Evolutionary conservation across 2,888 invertebrate genomes (phyloP).

Genomic region (Argynnis bischoffii): DNA sequence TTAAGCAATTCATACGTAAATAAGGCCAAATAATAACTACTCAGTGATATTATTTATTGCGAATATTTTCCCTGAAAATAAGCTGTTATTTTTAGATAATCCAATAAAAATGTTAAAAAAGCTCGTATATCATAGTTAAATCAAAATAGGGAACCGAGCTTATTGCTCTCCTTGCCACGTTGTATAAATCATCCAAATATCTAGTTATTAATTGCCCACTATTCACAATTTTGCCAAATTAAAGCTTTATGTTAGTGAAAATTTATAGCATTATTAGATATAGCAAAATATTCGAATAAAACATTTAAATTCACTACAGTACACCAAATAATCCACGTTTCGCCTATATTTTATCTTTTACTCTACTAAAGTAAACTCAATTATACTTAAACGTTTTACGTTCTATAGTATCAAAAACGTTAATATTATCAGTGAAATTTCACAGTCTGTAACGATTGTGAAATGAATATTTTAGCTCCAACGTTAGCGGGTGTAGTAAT

Average conservation of each 20-base stretch:
- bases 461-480: too few species aligned
- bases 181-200: too few species aligned
- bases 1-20: too few species aligned
- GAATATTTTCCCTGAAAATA: too few species aligned
- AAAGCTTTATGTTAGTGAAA: constrained; percentile 17
- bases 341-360: constrained; percentile 33
- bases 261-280: constrained; percentile 17
- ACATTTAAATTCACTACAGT: constrained; percentile 29
- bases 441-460: too few species aligned
- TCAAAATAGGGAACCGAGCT: background rate
- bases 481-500: too few species aligned
- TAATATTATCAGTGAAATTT: too few species aligned
- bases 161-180: background rate
- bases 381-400: constrained; percentile 18
- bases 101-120: too few species aligned
- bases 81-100: too few species aligned
- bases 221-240: constrained; percentile 21
- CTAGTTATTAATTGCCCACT: constrained; percentile 5
- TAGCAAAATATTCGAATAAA: constrained; percentile 8
- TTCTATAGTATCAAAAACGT: background rate
- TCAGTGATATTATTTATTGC: too few species aligned
- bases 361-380: constrained; percentile 27
- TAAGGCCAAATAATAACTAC: too few species aligned
- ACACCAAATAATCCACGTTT: constrained; percentile 25
- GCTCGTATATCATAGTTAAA: background rate